Base-by-base conservation (phyloP, 2,888 invertebrate genomes). In the Hylaea fasciaria region DNA sequence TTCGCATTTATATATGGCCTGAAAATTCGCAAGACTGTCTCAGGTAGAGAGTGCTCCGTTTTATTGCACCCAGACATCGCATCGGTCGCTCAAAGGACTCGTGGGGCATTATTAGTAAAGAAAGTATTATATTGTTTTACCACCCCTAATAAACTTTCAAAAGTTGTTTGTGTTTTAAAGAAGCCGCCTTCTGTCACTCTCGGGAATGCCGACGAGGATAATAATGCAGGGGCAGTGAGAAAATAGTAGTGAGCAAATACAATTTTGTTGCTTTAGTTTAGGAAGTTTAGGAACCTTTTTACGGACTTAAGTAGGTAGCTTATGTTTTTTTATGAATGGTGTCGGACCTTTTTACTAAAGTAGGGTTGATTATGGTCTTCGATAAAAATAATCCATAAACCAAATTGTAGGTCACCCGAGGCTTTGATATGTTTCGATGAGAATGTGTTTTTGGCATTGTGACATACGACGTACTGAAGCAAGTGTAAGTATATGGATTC, bases 111-210 rank as follows among this genome's bases (percentile, higher is more conserved):
- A 58, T 64, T 53, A 75, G n/a, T 28, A 74, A 76, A 81, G 81
- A 84, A 82, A 83, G 75, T 72, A 71, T 69, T 83, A 82, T 86
- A 87, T 87, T 89, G 84, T 88, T 88, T 88, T 89, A 89, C 65
- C 40, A 65, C 74, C 74, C 55, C 72, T 72, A 77, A 83, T 83
- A 86, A 85, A 86, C 69, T 44, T 64, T 70, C 73, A 76, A 78
- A 74, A 69, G 69, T 64, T 81, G 74, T 81, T 83, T 85, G 74
- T 80, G 72, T 81, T 80, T 77, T 77, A 83, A n/a, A 82, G 74
- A 68, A 76, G 80, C 84, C 83, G 82, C 78, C 83, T 83, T 73
- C 78, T 78, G 81, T 73, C 66, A 48, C 61, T 48, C 70, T 70
- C 68, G 69, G 70, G 59, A 63, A 60, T 16, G 70, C 75, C 73